These are phyloP conservation scores for Lemur catta DNA, from an alignment of 2,797 vertebrate genomes.

Conservation along the genomic window DNA sequence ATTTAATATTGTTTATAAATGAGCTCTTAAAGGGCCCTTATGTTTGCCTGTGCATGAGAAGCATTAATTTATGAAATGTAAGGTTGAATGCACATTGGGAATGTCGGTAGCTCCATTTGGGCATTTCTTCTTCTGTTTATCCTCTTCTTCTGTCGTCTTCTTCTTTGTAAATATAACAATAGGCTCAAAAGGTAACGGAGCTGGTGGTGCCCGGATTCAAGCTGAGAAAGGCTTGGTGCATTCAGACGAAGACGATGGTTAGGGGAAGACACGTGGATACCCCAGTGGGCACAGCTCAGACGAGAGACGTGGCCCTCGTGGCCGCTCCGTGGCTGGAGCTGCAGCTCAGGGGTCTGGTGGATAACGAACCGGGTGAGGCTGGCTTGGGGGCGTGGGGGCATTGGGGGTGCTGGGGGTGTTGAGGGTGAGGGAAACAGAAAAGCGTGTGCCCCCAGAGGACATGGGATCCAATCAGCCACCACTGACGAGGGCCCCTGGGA, in stretches of 20 bases:
- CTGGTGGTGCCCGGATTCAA: not conserved
- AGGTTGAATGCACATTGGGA: not conserved
- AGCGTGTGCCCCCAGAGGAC: rapidly evolving
- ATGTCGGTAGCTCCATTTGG: not conserved
- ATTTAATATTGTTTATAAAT: not conserved
- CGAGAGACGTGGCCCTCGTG: rapidly evolving
- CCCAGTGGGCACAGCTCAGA: rapidly evolving
- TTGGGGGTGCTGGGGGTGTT: no score
- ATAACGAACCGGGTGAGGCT: rapidly evolving
- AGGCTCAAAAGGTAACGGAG: not conserved
- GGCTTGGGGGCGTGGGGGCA: no score
- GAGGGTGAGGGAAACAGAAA: not conserved
- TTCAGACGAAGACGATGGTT: not conserved
- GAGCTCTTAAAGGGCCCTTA: not conserved
- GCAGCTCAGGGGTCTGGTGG: rapidly evolving
- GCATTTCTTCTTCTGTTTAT: not conserved
- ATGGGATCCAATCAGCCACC: no score
- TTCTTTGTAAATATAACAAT: not conserved
- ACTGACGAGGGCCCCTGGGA: no score
- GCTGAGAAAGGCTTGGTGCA: not conserved
- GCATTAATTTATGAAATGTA: not conserved
- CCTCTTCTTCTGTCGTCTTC: not conserved
- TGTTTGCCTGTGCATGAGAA: not conserved
- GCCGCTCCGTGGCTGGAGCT: not conserved
- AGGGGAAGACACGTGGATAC: rapidly evolving